Percentiles rank a stretch among this genome's conserved stretches.
Evolutionary conservation across 2,113 vertebrate genomes (phyloP).

Genomic region (Piprites chloris): DNA sequence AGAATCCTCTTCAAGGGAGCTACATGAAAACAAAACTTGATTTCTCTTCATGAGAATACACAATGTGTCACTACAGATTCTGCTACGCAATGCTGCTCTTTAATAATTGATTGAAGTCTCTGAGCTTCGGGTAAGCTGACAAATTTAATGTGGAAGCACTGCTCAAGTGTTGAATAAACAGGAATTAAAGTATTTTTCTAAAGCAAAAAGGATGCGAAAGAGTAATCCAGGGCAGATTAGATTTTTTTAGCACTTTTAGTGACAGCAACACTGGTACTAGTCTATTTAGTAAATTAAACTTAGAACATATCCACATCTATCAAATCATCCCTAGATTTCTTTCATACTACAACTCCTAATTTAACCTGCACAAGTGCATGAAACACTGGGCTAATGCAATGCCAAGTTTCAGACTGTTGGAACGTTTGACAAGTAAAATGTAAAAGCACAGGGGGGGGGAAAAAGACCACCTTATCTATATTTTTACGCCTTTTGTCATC

Average conservation of each 20-base stretch:
- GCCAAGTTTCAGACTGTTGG: not conserved
- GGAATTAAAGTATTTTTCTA: not conserved
- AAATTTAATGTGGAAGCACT: not conserved
- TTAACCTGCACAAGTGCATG: not conserved
- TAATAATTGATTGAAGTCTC: not conserved
- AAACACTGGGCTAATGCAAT: not conserved
- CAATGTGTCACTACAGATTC: not conserved
- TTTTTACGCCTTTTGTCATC: slow-evolving; percentile 25
- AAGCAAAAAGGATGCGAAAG: not conserved
- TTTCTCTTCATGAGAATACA: not conserved
- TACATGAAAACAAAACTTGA: not conserved
- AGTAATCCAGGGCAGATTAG: not conserved
- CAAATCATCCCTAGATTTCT: not conserved
- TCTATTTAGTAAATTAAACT: not conserved
- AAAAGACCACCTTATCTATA: not conserved
- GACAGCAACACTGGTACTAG: not conserved
- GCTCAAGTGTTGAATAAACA: not conserved
- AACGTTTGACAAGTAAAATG: not conserved
- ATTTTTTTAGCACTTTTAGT: not conserved
- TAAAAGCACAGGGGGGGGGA: not conserved
- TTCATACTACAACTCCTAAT: not conserved
- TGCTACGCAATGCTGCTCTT: not conserved
- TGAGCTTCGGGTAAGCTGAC: not conserved
- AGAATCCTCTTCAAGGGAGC: not conserved
- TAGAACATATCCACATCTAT: not conserved